These are phyloP conservation scores for Cinclus cinclus DNA, from an alignment of 2,113 vertebrate species.

Conservation along the genomic window DNA sequence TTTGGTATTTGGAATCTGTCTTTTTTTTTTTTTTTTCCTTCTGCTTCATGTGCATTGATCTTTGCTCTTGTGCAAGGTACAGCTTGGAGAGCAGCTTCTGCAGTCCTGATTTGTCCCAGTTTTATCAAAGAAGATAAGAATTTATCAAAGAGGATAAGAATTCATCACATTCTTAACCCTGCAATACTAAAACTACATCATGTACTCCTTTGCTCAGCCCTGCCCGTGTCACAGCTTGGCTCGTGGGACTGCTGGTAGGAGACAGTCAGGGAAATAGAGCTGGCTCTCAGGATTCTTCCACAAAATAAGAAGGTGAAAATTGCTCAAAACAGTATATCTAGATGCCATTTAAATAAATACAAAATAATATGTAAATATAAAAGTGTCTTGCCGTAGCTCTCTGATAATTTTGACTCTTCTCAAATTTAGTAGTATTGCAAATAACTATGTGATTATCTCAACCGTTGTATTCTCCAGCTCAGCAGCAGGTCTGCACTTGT, in stretches of 20 bases:
- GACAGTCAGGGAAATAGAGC: background rate
- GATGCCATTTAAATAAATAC: background rate
- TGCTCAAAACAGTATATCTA: background rate
- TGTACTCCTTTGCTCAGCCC: background rate
- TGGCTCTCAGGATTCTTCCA: background rate
- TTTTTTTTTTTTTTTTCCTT: background rate
- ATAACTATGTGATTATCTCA: background rate
- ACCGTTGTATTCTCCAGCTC: background rate
- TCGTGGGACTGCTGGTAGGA: background rate
- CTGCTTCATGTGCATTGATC: background rate
- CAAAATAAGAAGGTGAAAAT: background rate
- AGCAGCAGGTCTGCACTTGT: background rate
- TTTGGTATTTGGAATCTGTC: constrained; percentile 17
- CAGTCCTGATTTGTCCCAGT: background rate
- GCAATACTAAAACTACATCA: background rate
- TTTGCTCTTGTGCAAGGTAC: background rate
- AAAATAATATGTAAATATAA: background rate
- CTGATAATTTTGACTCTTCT: background rate
- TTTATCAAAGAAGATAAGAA: background rate
- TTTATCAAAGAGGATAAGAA: background rate
- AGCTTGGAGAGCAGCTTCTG: background rate
- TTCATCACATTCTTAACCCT: background rate
- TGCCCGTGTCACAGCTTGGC: background rate
- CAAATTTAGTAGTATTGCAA: background rate
- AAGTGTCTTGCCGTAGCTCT: background rate